Evolutionary conservation across 1,140 invertebrate genomes (phyloP), one percentile per base, ranked within the genome.

Genomic region (Harpegnathos saltator): DNA sequence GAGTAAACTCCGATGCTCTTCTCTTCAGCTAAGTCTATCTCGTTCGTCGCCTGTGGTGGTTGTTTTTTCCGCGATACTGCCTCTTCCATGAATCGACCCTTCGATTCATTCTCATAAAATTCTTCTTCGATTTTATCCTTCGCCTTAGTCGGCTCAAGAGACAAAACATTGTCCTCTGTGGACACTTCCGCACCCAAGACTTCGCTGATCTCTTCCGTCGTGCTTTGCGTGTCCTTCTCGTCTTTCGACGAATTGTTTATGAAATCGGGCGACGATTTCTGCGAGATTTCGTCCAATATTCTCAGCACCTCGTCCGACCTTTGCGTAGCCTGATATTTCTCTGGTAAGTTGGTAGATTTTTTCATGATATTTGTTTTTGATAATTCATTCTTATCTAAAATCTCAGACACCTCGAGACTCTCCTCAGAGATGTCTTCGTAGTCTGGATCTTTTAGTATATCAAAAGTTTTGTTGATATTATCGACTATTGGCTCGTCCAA

Each of bases 361-460:
- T 87, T 86, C 14, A 26, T 9, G 17, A 12, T 0, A 50, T 48
- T n/a, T 15, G 82, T 74, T 58, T 89, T 91, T 7, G 88, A 50
- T 19, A 50, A 22, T 58, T 92, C 90, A 9, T 91, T 92, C 88
- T 82, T 91, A 61, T 94, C 93, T 7, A 93, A 89, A 71, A 94
- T 94, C 88, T 94, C 92, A 2, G 93, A 94, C 0, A 94, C 91
- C 83, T 94, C 93, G 7, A 94, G 86, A 65, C 93, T 94, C 62
- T 94, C 94, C 44, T 94, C 93, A 0, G 94, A 94, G 33, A 94
- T 94, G 75, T 94, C 93, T 48, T 94, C 93, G 48, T 94, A 94
- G n/a, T 94, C 93, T 4, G 93, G 89, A 84, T 94, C 92, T 38
- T 88, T 90, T 48, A 92, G 59, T 22, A 92, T 68, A 19, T 92